Conservation (phyloP, 2,113 vertebrate species). For the Egretta garzetta region DNA sequence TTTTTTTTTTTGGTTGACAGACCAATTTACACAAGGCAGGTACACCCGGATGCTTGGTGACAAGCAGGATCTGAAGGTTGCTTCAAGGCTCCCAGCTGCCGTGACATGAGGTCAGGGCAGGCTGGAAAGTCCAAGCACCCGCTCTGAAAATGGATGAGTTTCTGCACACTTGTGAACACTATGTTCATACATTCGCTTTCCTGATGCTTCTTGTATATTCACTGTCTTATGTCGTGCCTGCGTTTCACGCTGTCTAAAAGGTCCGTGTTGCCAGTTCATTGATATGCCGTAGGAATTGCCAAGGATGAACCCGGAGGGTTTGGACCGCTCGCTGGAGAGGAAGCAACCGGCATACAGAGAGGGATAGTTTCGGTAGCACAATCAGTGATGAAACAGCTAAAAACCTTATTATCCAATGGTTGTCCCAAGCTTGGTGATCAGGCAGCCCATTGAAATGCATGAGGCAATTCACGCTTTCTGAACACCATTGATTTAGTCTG, state of each 20-base stretch:
- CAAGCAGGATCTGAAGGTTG: background rate
- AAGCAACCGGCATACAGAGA: background rate
- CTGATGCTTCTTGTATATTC: background rate
- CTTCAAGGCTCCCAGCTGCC: background rate
- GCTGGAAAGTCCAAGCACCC: background rate
- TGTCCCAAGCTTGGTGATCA: background rate
- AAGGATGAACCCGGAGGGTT: background rate
- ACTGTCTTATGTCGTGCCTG: background rate
- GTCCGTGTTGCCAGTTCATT: fast-evolving
- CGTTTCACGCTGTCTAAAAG: background rate
- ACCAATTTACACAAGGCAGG: background rate
- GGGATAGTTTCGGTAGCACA: background rate
- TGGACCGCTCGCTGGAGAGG: background rate
- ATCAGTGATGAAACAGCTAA: background rate
- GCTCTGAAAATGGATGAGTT: background rate
- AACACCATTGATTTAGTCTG: background rate
- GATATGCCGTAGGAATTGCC: fast-evolving
- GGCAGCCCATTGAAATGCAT: background rate
- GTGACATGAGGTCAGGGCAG: background rate
- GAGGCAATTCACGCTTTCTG: background rate
- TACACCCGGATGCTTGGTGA: background rate
- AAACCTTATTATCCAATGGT: background rate
- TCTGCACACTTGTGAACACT: background rate
- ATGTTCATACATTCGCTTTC: background rate
- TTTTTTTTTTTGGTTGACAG: background rate